A percentile compares a stretch with the other conserved stretches of the same genome.
phyloP scores from a whole-genome alignment of 2,888 invertebrate species.

The Automeris io region DNA sequence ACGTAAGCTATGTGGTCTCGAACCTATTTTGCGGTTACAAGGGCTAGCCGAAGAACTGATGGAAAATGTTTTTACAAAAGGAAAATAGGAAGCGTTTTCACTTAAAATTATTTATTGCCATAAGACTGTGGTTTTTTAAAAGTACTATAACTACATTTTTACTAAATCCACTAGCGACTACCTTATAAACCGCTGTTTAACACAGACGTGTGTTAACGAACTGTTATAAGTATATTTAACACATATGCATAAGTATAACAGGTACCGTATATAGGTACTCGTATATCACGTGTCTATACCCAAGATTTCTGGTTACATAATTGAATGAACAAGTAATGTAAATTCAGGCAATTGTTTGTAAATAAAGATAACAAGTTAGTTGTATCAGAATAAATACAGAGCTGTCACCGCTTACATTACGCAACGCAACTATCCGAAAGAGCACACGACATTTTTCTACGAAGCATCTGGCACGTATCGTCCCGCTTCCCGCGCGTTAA shows the following conservation, averaged over 20 bases:
- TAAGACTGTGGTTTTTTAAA: not conserved
- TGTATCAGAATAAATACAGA: slow-evolving; percentile 37
- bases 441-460: slow-evolving; percentile 57
- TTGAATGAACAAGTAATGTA: slow-evolving; percentile 24
- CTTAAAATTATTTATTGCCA: slow-evolving; percentile 8
- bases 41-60: slow-evolving; percentile 37
- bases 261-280: not conserved
- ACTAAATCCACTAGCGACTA: not conserved
- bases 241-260: not conserved
- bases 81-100: slow-evolving; percentile 30
- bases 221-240: not conserved
- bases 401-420: slow-evolving; percentile 52
- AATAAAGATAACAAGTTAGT: slow-evolving; percentile 37
- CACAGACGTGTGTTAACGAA: not conserved
- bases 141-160: not conserved
- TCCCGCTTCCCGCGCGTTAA: slow-evolving; percentile 69
- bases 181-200: not conserved
- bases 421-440: slow-evolving; percentile 47
- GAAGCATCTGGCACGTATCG: slow-evolving; percentile 64
- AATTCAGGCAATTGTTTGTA: slow-evolving; percentile 43
- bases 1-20: slow-evolving; percentile 49
- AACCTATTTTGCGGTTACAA: slow-evolving; percentile 56
- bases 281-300: not conserved
- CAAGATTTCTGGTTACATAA: slow-evolving; percentile 12
- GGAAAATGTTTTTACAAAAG: slow-evolving; percentile 32